Conservation (phyloP, 2,113 vertebrate genomes). For the Sphyrna mokarran region DNA sequence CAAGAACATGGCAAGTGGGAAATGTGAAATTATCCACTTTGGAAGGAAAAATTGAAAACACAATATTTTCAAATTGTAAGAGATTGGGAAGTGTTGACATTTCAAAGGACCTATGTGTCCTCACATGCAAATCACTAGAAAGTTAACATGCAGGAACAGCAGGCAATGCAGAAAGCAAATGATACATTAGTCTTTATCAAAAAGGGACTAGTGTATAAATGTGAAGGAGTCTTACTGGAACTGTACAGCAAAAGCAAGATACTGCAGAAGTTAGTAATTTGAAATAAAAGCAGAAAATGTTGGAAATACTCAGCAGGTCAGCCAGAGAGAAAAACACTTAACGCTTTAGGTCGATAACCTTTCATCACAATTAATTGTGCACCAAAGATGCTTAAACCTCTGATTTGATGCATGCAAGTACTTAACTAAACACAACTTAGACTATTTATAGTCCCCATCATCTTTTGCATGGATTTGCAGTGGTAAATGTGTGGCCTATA, state of each 20-base stretch:
- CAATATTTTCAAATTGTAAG: background rate
- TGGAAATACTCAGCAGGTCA: too few species aligned
- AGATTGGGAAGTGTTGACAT: background rate
- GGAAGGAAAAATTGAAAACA: background rate
- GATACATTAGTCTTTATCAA: too few species aligned
- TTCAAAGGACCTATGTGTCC: background rate
- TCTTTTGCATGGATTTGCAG: background rate
- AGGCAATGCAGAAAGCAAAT: too few species aligned
- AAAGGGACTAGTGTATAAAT: background rate
- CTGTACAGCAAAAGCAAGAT: too few species aligned
- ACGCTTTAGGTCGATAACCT: too few species aligned
- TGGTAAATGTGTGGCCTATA: background rate
- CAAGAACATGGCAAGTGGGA: background rate
- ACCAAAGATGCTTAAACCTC: background rate
- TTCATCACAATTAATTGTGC: background rate
- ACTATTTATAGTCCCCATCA: background rate
- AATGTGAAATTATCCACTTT: too few species aligned
- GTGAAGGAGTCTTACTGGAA: too few species aligned
- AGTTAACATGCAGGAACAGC: too few species aligned
- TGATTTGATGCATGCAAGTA: background rate
- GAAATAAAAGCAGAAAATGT: too few species aligned
- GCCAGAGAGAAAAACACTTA: too few species aligned
- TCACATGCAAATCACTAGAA: background rate
- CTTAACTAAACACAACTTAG: background rate
- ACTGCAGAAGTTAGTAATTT: too few species aligned